Evolutionary conservation across 2,888 invertebrate species (phyloP).

Genomic region (Hymenopus coronatus): DNA sequence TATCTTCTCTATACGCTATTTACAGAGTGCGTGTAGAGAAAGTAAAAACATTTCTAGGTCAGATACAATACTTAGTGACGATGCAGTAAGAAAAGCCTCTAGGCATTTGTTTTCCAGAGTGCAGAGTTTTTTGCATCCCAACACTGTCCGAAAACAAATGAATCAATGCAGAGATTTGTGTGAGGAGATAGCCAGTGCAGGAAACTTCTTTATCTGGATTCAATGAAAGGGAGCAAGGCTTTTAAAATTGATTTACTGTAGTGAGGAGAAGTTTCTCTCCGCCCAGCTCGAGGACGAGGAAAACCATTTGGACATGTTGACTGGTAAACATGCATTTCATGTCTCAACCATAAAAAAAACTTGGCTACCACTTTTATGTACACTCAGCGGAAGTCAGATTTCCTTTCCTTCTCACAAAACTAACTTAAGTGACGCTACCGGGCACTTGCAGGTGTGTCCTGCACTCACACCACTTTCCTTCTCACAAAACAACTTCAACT

Average conservation of each 20-base stretch:
- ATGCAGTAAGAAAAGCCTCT: too few species aligned
- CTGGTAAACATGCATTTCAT: neutral
- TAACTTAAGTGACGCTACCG: neutral
- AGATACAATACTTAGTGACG: too few species aligned
- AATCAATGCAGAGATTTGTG: neutral
- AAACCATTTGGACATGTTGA: neutral
- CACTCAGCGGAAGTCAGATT: neutral
- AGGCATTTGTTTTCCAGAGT: too few species aligned
- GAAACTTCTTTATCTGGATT: neutral
- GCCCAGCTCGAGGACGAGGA: neutral
- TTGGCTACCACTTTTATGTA: neutral
- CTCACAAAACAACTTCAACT: too few species aligned
- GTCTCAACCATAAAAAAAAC: neutral
- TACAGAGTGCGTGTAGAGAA: too few species aligned
- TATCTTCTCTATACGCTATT: too few species aligned
- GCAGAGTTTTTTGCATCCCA: neutral
- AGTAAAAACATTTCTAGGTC: too few species aligned
- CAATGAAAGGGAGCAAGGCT: neutral
- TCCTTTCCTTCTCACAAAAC: neutral
- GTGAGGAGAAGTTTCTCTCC: neutral
- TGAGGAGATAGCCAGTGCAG: neutral
- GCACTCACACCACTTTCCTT: too few species aligned
- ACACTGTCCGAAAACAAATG: neutral
- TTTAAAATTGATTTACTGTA: neutral
- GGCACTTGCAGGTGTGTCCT: too few species aligned